These are phyloP conservation scores for Ophthalmolycus amberensis DNA, from an alignment of 2,113 vertebrate genomes.

Conservation along the genomic window DNA sequence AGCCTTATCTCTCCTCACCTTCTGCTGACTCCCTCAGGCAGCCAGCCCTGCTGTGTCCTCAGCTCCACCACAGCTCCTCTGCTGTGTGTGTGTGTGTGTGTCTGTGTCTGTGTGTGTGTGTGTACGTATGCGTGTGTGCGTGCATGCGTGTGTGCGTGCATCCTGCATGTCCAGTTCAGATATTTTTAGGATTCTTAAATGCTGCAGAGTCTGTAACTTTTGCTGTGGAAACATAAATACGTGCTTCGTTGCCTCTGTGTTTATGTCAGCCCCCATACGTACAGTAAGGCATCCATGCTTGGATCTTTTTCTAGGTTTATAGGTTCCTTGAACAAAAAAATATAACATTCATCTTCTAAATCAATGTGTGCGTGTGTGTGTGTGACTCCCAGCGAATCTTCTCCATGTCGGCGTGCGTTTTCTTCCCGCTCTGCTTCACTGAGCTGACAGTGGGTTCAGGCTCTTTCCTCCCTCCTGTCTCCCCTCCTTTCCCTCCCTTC, in stretches of 20 bases:
- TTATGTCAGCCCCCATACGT: conserved; percentile 17
- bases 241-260: conserved; percentile 18
- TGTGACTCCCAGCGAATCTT: conserved; percentile 38
- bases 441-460: conserved; percentile 72
- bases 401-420: conserved; percentile 54
- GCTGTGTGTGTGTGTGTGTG: conserved; percentile 21
- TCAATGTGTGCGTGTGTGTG: conserved; percentile 25
- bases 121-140: conserved; percentile 10
- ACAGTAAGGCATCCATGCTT: conserved; percentile 16
- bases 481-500: conserved; percentile 17
- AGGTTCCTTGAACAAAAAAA: conserved; percentile 27
- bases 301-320: conserved; percentile 23
- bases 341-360: not conserved
- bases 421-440: conserved; percentile 63
- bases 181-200: conserved; percentile 73
- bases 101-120: conserved; percentile 14
- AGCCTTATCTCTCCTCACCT: conserved; percentile 83
- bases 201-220: conserved; percentile 50
- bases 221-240: conserved; percentile 33
- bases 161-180: conserved; percentile 49
- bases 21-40: conserved; percentile 82
- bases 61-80: conserved; percentile 54
- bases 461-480: conserved; percentile 38
- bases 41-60: conserved; percentile 70
- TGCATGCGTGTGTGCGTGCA: conserved; percentile 28